A percentile compares a stretch with the other conserved stretches of the same genome.
phyloP scores from a whole-genome alignment of 1,140 invertebrate species.

The Amyelois transitella region DNA sequence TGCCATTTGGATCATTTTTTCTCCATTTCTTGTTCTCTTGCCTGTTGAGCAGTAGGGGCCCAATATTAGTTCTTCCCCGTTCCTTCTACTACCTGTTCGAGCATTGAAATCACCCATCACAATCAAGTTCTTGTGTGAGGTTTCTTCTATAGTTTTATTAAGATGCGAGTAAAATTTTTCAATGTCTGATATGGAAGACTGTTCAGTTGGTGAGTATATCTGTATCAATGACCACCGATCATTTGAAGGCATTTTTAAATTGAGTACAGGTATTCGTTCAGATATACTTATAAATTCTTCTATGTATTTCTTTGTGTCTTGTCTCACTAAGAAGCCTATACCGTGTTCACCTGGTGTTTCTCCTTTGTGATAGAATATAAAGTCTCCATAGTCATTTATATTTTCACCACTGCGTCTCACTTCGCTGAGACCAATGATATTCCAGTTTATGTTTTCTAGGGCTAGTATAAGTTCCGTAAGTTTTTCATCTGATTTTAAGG shows the following conservation, averaged over 20 bases:
- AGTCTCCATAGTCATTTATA: background rate
- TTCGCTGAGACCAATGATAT: conserved; percentile 8
- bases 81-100: background rate
- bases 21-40: conserved; percentile 8
- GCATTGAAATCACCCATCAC: conserved; percentile 13
- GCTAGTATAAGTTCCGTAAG: background rate
- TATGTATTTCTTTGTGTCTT: background rate
- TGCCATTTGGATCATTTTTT: conserved; percentile 1
- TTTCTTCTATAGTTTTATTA: background rate
- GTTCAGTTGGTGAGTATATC: conserved; percentile 9
- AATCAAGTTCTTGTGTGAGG: conserved; percentile 7
- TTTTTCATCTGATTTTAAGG: background rate
- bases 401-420: conserved; percentile 3
- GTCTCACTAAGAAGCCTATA: conserved; percentile 3
- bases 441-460: conserved; percentile 6
- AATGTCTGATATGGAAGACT: background rate
- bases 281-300: conserved; percentile 4
- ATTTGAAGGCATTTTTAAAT: conserved; percentile 7
- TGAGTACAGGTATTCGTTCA: conserved; percentile 4
- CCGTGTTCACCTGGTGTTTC: conserved; percentile 1
- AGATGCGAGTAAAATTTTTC: conserved; percentile 6
- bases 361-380: conserved; percentile 7
- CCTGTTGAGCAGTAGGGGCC: background rate
- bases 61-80: background rate
- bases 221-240: conserved; percentile 7